Evolutionary conservation across 2,113 vertebrate genomes (phyloP).

Genomic region (Tapirus terrestris): DNA sequence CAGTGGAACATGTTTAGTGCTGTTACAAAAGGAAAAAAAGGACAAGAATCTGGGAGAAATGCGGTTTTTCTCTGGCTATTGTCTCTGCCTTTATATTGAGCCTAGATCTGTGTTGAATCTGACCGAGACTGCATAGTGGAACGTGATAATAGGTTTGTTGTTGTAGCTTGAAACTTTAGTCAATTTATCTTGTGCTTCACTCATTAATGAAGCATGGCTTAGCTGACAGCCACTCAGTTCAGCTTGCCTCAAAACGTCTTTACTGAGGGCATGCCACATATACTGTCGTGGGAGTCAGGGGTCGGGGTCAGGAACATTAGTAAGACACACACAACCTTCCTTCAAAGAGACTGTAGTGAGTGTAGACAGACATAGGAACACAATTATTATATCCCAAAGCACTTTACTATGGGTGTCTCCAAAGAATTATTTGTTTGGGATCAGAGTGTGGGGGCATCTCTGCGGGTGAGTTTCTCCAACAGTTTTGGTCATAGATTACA

Average conservation of each 20-base stretch:
- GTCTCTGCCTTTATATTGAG: conserved; percentile 10
- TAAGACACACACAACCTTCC: neutral
- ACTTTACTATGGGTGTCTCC: neutral
- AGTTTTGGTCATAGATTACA: neutral
- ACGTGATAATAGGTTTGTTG: neutral
- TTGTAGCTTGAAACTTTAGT: neutral
- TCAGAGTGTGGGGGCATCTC: neutral
- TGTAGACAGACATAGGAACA: neutral
- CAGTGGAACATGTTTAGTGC: neutral
- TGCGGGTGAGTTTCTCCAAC: neutral
- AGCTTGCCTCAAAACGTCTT: neutral
- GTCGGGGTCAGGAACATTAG: neutral
- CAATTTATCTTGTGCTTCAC: neutral
- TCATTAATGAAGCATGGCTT: neutral
- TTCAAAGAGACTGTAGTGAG: neutral
- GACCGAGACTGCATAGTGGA: neutral
- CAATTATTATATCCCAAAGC: neutral
- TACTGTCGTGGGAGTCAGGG: neutral
- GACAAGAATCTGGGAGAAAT: neutral
- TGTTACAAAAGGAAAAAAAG: neutral
- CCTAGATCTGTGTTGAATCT: neutral
- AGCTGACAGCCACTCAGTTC: neutral
- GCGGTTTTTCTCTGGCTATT: neutral
- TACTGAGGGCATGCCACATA: too few species aligned
- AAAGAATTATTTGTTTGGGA: neutral